phyloP scores from a whole-genome alignment of 2,113 vertebrate genomes.

The Taurulus bubalis region DNA sequence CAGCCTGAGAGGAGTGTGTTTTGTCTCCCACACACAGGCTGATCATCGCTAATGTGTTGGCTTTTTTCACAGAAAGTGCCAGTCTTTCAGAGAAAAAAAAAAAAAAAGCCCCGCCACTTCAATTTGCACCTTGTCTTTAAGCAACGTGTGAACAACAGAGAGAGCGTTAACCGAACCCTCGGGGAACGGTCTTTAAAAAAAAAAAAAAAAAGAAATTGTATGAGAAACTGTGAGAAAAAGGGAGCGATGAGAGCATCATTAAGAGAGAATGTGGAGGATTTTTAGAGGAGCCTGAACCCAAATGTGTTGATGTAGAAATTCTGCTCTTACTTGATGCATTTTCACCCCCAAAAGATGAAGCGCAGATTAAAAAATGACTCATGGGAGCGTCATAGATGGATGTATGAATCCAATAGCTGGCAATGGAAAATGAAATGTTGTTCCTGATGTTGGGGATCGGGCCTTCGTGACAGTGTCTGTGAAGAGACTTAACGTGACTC shows the following conservation, averaged over 20 bases:
- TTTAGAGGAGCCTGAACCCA: not conserved
- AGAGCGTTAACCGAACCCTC: constrained; percentile 48
- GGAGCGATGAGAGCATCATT: not conserved
- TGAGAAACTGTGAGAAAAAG: constrained; percentile 23
- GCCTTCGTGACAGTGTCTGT: constrained; percentile 64
- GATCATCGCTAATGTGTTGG: constrained; percentile 72
- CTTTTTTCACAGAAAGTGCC: constrained; percentile 63
- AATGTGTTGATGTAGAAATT: constrained; percentile 1
- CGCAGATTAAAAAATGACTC: constrained; percentile 58
- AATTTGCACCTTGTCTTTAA: constrained; percentile 75
- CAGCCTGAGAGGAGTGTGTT: constrained; percentile 31
- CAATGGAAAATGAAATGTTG: constrained; percentile 67
- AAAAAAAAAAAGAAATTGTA: not conserved
- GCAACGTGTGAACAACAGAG: constrained; percentile 57
- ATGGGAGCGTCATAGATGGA: constrained; percentile 51
- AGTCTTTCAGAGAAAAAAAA: constrained; percentile 53
- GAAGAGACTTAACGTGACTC: constrained; percentile 63
- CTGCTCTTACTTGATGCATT: constrained; percentile 13
- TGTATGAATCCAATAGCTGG: constrained; percentile 55
- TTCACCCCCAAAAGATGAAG: constrained; percentile 24
- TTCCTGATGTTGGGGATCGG: constrained; percentile 64
- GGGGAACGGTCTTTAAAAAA: constrained; percentile 33
- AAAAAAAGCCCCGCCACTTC: constrained; percentile 35
- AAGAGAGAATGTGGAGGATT: constrained; percentile 11
- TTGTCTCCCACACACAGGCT: constrained; percentile 38